Evolutionary conservation across 2,113 vertebrate species (phyloP), one percentile per base, ranked within the genome.

Genomic region (Rattus rattus): DNA sequence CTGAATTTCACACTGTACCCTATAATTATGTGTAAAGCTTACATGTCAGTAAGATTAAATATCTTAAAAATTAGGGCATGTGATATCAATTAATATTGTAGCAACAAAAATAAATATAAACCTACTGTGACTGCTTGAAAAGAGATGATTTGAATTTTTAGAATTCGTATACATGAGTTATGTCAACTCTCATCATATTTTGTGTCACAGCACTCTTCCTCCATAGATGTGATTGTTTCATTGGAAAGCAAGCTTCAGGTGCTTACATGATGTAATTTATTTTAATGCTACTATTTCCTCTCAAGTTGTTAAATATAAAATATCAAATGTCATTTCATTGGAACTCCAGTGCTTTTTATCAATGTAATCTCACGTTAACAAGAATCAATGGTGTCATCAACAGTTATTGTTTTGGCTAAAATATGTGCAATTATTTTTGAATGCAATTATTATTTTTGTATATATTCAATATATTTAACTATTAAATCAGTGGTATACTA

Each of bases 91-190:
- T 30, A 76, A 28, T 11, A 26, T 16, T 39, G 33, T 5, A 59
- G 47, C 7, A 83, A 81, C 43, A 63, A 84, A 81, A 2, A 2
- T 43, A 20, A 76, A 79, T 56, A 28, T 54, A 77, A 91, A 54
- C n/a, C 9, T 83, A 3, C 6, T 54, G 30, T 49, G 7, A 54
- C 20, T 72, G 17, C 56, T 39, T 19, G n/a, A 36, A 77, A 39
- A 28, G 33, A 69, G 65, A 65, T 13, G 19, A 5, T 77, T 4
- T 72, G 26, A 65, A 6, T n/a, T 47, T 88, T 24, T 47, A 54
- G 10, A 72, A 0, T 54, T 52, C 10, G 4, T 28, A 1, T 0
- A 6, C 3, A 22, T 52, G 0, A 16, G 12, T n/a, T n/a, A 33
- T 3, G 36, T 12, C 30, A 52, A 17, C 13, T 33, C 5, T 56